These are phyloP conservation scores for Steinernema hermaphroditum DNA, from an alignment of 2,888 invertebrate species.

Conservation along the genomic window DNA sequence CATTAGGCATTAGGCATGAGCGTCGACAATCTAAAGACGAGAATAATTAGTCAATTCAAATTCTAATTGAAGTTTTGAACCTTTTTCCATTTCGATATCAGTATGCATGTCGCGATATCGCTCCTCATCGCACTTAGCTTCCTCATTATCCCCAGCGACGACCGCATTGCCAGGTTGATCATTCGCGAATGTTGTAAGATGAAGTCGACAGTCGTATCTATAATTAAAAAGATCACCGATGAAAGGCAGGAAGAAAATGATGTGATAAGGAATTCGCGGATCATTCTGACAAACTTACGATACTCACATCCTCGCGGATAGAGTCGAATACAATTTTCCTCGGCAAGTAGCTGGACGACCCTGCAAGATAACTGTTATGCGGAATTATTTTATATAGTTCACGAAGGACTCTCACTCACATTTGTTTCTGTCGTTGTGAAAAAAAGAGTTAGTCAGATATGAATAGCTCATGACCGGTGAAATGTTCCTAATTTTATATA, in stretches of 20 bases:
- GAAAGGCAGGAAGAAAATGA: neutral
- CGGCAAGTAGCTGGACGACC: no score
- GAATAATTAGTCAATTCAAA: neutral
- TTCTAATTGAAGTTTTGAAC: neutral
- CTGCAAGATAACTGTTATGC: no score
- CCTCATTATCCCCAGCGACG: constrained; percentile 70
- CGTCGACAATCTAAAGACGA: neutral
- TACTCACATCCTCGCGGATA: constrained; percentile 3
- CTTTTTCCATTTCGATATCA: constrained; percentile 72
- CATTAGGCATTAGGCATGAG: no score
- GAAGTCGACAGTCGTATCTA: constrained; percentile 12
- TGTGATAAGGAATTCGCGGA: neutral
- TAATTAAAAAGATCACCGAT: neutral
- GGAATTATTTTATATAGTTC: no score
- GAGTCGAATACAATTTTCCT: no score
- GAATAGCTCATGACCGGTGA: no score
- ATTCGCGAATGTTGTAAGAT: neutral
- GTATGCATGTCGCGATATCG: constrained; percentile 84
- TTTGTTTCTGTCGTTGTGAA: no score
- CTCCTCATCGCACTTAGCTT: constrained; percentile 90
- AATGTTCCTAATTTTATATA: no score
- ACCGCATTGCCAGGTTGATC: neutral
- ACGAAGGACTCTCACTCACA: no score
- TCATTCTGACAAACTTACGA: neutral
- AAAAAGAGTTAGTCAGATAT: no score